Evolutionary conservation across 2,888 invertebrate species (phyloP).

Genomic region (Trichogramma evanescens): DNA sequence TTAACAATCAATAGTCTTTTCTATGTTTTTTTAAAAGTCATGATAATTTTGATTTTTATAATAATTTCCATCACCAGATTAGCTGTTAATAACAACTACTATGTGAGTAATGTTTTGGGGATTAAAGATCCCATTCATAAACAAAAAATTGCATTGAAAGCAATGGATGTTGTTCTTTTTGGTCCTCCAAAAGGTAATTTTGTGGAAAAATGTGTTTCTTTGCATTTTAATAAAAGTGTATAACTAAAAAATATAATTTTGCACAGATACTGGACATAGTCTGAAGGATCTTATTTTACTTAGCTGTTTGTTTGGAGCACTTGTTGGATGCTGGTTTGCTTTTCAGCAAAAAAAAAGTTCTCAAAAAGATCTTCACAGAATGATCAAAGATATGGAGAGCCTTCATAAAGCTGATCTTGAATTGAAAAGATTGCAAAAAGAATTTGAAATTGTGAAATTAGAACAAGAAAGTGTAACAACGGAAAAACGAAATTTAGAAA

Average conservation of each 20-base stretch:
- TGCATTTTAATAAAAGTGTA: not conserved
- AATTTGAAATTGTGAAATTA: conserved; percentile 74
- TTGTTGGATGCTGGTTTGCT: conserved; percentile 87
- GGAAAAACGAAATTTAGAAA: conserved; percentile 75
- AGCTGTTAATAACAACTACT: conserved; percentile 91
- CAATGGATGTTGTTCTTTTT: conserved; percentile 97
- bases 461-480: conserved; percentile 78
- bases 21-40: not conserved
- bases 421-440: conserved; percentile 72
- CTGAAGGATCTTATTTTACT: conserved; percentile 88
- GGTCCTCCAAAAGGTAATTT: conserved; percentile 89
- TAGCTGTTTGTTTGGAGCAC: conserved; percentile 72
- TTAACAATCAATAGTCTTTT: not conserved
- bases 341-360: conserved; percentile 84
- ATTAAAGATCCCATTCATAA: conserved; percentile 98
- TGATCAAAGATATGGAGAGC: conserved; percentile 92
- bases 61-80: conserved; percentile 56
- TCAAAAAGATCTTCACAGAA: conserved; percentile 75
- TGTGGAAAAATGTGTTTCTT: conserved; percentile 6
- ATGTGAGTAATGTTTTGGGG: conserved; percentile 77
- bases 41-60: not conserved
- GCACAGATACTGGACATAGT: conserved; percentile 65
- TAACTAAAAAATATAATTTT: conserved; percentile 20
- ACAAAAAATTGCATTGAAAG: conserved; percentile 93
- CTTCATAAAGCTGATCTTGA: conserved; percentile 83